Percentiles rank a stretch among this genome's conserved stretches.
These are phyloP conservation scores for Drosophila bifasciata DNA, from an alignment of 1,140 invertebrate genomes.

Conservation along the genomic window DNA sequence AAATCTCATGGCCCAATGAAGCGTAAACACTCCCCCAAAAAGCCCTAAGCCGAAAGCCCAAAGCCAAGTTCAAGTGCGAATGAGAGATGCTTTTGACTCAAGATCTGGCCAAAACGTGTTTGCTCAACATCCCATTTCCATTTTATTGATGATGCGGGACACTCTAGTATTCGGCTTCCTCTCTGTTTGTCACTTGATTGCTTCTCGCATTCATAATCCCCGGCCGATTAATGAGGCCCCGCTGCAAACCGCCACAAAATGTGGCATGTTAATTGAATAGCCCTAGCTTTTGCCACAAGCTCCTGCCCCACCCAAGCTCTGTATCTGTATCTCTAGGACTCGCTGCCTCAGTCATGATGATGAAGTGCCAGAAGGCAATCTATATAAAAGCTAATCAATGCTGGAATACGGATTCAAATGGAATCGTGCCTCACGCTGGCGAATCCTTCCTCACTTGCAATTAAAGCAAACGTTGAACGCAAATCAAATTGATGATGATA, in stretches of 20 bases:
- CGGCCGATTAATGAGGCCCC: constrained; percentile 42
- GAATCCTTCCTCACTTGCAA: constrained; percentile 18
- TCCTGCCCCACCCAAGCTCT: too few relatives aligned
- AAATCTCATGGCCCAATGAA: constrained; percentile 81
- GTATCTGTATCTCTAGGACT: constrained; percentile 1
- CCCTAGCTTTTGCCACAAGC: constrained; percentile 1
- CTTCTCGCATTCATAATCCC: constrained; percentile 60
- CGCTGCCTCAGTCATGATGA: constrained; percentile 35
- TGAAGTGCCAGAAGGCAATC: constrained; percentile 55
- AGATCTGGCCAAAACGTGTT: constrained; percentile 47
- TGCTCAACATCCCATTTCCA: constrained; percentile 27
- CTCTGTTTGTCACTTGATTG: constrained; percentile 54
- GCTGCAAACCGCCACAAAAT: constrained; percentile 24
- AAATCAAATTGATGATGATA: constrained; percentile 75
- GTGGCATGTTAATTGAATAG: constrained; percentile 55
- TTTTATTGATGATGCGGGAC: constrained; percentile 57
- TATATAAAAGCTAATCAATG: constrained; percentile 76
- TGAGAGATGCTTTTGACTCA: constrained; percentile 45
- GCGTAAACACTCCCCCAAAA: constrained; percentile 57
- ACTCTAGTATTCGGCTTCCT: constrained; percentile 42
- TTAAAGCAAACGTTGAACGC: constrained; percentile 50
- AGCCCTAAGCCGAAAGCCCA: background rate
- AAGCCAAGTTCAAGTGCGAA: constrained; percentile 57
- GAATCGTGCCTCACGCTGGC: constrained; percentile 52
- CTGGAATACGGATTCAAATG: background rate